These are phyloP conservation scores for Diglossa cyanea DNA, from an alignment of 2,797 vertebrate genomes.

Conservation along the genomic window DNA sequence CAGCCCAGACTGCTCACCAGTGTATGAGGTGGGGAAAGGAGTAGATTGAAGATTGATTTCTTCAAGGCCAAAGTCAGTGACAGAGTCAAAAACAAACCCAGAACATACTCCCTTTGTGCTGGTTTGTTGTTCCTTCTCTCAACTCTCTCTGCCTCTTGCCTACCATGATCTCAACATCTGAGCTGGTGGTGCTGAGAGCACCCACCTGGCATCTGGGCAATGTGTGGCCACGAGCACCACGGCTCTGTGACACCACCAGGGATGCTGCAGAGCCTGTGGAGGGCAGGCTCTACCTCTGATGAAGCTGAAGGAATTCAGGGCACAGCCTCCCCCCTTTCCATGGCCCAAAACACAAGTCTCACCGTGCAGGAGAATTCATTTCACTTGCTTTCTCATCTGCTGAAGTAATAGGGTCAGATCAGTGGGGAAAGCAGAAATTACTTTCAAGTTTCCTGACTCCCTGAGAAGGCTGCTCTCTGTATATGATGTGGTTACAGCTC, in stretches of 20 bases:
- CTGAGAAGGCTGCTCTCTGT: neutral
- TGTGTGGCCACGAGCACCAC: rapidly evolving
- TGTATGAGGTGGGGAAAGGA: neutral
- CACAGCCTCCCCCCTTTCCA: neutral
- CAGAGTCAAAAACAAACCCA: neutral
- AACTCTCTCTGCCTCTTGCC: neutral
- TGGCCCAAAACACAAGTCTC: neutral
- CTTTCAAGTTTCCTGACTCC: constrained; percentile 12
- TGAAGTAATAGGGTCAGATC: constrained; percentile 47
- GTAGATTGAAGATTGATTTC: neutral
- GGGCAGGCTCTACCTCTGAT: neutral
- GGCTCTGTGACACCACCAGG: rapidly evolving
- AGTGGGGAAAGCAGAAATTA: constrained; percentile 16
- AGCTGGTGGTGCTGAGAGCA: neutral
- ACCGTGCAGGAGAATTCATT: constrained; percentile 13
- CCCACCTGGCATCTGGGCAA: neutral
- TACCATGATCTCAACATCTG: rapidly evolving
- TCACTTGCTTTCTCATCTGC: neutral
- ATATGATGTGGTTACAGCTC: neutral
- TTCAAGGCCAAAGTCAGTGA: neutral
- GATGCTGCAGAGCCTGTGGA: neutral
- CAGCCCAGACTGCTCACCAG: neutral
- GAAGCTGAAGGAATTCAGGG: neutral
- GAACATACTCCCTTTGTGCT: rapidly evolving
- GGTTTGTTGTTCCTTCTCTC: neutral